Base-by-base conservation (phyloP, 2,888 invertebrate species). In the Acholoe squamosa region DNA sequence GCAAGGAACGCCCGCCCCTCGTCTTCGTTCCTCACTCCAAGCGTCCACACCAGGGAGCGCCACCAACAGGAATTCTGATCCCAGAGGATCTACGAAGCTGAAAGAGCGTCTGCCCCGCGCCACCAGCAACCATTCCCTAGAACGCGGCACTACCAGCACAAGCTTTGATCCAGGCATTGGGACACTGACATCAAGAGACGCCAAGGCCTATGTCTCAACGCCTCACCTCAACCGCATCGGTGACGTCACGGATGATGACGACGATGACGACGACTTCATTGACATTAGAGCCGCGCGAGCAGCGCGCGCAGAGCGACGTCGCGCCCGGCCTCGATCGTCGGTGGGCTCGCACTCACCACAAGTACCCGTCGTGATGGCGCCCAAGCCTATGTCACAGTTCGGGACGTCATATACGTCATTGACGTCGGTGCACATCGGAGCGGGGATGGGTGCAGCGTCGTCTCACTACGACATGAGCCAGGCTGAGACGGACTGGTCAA, bases 401-500 rank as follows among this genome's bases (percentile, higher is more conserved):
- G 31, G 5, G 71, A 71, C 71, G 71, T 71, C 71, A 71, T 14
- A 71, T 71, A 28, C 71, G 28, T 28, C 71, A 25, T 43, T 43
- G 43, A 43, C 43, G 43, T 43, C 43, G 43, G 43, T 43, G 43
- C 43, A 43, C 43, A 10, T 43, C 5, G 5, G 43, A 10, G 10
- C 43, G 43, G 25, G 71, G 28, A 0, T 16, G 71, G 28, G 0
- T 3, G 25, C 71, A 28, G 71, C 71, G 28, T 7, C 71, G 71
- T 71, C 71, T 3, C 31, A 25, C 3, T 71, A 71, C 25, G 71
- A 71, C 31, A 0, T 71, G 5, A 71, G 71, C 28, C 71, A 71
- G 71, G 25, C 71, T 5, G 71, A 71, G 31, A 28, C 71, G 28
- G 71, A 71, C 71, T 71, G 71, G 71, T 71, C 71, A 25, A 71